These are phyloP conservation scores for Agriopis aurantiaria DNA, from an alignment of 2,888 invertebrate genomes.

Conservation along the genomic window DNA sequence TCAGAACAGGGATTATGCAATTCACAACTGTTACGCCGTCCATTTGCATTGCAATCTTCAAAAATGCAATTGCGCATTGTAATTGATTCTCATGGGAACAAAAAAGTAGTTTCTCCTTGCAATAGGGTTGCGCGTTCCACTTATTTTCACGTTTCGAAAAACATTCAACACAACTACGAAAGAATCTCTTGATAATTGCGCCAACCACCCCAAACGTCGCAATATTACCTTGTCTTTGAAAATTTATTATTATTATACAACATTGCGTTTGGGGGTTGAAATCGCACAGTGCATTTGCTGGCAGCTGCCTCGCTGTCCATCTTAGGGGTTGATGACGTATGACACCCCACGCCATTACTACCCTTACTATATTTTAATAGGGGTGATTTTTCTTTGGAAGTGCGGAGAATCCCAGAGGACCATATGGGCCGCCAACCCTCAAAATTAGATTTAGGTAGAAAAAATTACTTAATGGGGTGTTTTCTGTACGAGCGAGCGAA, in stretches of 20 bases:
- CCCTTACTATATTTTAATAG: conserved; percentile 45
- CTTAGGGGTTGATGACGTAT: conserved; percentile 53
- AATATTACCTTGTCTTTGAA: conserved; percentile 77
- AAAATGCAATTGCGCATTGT: conserved; percentile 39
- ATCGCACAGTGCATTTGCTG: conserved; percentile 73
- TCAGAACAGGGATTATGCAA: conserved; percentile 15
- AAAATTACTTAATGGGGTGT: conserved; percentile 85
- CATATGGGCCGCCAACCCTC: conserved; percentile 82
- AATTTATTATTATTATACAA: conserved; percentile 83
- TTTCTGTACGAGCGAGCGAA: conserved; percentile 77
- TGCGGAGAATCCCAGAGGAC: conserved; percentile 69
- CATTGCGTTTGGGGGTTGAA: conserved; percentile 76
- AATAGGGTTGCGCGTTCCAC: conserved; percentile 36
- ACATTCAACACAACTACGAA: conserved; percentile 54
- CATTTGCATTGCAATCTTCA: conserved; percentile 41
- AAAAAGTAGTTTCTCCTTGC: conserved; percentile 24
- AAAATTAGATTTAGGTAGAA: conserved; percentile 80
- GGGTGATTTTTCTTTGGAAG: conserved; percentile 47
- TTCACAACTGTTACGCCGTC: conserved; percentile 33
- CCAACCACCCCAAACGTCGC: conserved; percentile 63
- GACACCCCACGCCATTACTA: conserved; percentile 45
- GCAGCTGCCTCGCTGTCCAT: conserved; percentile 72
- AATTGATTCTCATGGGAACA: conserved; percentile 47
- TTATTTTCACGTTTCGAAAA: conserved; percentile 47
- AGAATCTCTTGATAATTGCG: conserved; percentile 71